A percentile compares a stretch with the other conserved stretches of the same genome.
phyloP scores from a whole-genome alignment of 2,113 vertebrate genomes.

The Leucoraja erinaceus region DNA sequence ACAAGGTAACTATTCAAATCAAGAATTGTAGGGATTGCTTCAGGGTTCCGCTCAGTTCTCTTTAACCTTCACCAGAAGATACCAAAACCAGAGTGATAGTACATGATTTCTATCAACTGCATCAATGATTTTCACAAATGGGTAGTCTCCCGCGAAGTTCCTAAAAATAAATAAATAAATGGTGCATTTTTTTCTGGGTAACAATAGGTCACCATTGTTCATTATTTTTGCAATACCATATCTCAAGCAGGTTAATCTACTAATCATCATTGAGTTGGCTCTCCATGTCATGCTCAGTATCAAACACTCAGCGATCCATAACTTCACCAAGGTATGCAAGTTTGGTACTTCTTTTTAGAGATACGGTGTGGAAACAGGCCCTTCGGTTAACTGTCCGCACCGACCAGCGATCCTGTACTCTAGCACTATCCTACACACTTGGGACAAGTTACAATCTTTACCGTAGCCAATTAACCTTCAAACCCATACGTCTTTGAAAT shows the following conservation, averaged over 20 bases:
- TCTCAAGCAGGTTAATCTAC: not conserved
- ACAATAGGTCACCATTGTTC: not conserved
- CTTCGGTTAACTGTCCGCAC: no score
- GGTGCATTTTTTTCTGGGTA: not conserved
- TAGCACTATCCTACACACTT: no score
- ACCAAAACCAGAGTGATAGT: not conserved
- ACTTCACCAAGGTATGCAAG: no score
- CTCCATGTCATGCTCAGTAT: not conserved
- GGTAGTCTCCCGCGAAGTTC: not conserved
- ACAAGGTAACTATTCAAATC: not conserved
- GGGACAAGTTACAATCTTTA: no score
- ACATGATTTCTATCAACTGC: not conserved
- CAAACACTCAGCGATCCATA: not conserved
- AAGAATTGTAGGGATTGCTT: not conserved
- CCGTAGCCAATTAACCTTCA: no score
- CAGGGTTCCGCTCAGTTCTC: not conserved
- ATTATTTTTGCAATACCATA: not conserved
- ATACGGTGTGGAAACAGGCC: no score
- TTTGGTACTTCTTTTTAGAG: no score
- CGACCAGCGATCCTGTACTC: no score
- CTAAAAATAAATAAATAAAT: not conserved
- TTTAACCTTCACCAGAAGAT: conserved; percentile 5
- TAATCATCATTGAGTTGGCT: not conserved
- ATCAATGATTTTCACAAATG: not conserved
- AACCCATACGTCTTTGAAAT: no score